Conservation (phyloP, 2,797 vertebrate genomes). For the Tiaroga cobitis region DNA sequence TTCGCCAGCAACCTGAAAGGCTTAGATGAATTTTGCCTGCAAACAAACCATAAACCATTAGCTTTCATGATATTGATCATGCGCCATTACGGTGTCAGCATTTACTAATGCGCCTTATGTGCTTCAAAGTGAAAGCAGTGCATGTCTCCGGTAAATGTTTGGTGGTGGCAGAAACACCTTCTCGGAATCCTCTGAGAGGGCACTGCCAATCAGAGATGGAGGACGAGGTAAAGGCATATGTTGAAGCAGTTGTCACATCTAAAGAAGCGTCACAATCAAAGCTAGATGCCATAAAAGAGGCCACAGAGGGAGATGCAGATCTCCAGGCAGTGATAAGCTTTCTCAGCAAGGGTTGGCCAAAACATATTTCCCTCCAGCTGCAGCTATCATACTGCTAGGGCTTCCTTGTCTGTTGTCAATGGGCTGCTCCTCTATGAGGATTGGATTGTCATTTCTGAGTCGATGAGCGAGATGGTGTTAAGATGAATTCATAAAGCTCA, state of each 20-base stretch:
- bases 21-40: not conserved
- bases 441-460: slow-evolving; percentile 35
- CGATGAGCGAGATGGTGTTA: not conserved
- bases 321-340: not conserved
- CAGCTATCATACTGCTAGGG: not conserved
- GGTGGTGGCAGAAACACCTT: not conserved
- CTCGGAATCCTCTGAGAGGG: not conserved
- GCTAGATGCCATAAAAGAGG: not conserved
- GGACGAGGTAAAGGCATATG: not conserved
- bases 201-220: not conserved
- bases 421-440: slow-evolving; percentile 3
- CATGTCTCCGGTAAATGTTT: not conserved
- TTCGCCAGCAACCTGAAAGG: not conserved
- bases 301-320: not conserved
- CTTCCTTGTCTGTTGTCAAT: slow-evolving; percentile 27
- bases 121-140: not conserved
- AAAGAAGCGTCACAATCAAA: not conserved
- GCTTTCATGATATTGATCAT: not conserved
- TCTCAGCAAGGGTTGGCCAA: slow-evolving; percentile 7
- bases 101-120: not conserved
- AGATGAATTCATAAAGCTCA: not conserved
- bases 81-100: not conserved
- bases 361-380: not conserved
- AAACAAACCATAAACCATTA: not conserved
- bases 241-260: not conserved